Base-by-base conservation (phyloP, 2,113 vertebrate species). In the Trochalopteron elliotii region DNA sequence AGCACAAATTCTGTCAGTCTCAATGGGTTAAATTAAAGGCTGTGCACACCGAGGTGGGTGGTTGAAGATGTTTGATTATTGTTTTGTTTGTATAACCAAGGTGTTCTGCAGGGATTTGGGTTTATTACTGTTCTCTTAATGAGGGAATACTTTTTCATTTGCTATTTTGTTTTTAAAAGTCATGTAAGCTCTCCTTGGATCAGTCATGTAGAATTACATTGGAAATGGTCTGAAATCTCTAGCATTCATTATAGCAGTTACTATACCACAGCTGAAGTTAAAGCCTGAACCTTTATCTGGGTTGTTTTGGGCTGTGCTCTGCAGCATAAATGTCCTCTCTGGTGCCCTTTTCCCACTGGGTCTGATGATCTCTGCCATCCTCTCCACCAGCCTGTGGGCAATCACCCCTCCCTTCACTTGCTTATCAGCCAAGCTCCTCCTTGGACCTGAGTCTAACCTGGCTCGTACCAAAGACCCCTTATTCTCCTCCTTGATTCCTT, bases 401-500 rank as follows among this genome's bases (percentile, higher is more conserved):
- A 4, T 8, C 2, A 2, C 14, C 3, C 5, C 7, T 93, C 24
- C 42, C 21, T 63, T 45, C 2, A 0, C 22, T 49, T 3, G 2
- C 8, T 47, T 8, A 4, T 60, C 15, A 76, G 12, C 45, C 39
- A 39, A 52, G 16, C 3, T 60, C 8, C 9, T 13, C 15, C 70
- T 45, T 37, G 5, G 17, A 50, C 31, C 15, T 4, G 6, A 57
- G 25, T 30, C 18, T 78, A 35, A 37, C 28, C 39, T 57, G 13
- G 3, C 7, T 72, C 52, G 7, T 25, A 23, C 5, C 24, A 45
- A 45, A 35, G 0, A 0, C 52, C 6, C 3, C 37, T 11, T 1
- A 0, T 10, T 9, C 8, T 27, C 2, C 7, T 24, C 8, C 23
- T n/a, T 15, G 11, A n/a, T 31, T 59, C 39, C 35, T 61, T 40